Evolutionary conservation across 2,888 invertebrate genomes (phyloP), one percentile per base, ranked within the genome.

Genomic region (Agrilus cyanescens): DNA sequence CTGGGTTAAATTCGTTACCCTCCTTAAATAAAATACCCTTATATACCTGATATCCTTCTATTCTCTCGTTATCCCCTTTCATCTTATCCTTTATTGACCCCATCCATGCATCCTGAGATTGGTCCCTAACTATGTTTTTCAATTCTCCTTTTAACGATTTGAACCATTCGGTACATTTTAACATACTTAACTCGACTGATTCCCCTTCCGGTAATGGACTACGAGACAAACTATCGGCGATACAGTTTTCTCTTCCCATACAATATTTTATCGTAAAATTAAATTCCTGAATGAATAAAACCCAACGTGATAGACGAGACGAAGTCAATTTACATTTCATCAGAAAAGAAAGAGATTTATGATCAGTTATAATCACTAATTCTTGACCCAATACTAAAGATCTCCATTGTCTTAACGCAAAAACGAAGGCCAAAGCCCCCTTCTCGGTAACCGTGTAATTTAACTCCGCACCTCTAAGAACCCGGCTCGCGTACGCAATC

Each of bases 331-430:
- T 32, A 12, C 12, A 12, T 4, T 6, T n/a, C 32, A 32, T 32
- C 4, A 32, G 32, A 32, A 4, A 32, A 25, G 12, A 6, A 2
- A 43, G 32, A 3, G 43, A 31, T 18, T 40, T 40, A 41, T 43
- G 38, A 20, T 43, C 43, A 4, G 38, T 41, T n/a, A 29, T n/a
- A 4, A 32, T 4, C 4, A 32, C 32, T 13, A 32, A 32, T 4
- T 32, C 32, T 6, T 6, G n/a, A 4, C 32, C 32, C 13, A 32
- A 32, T 32, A 32, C 32, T 4, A 32, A 32, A 3, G 32, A 4
- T 4, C 32, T 3, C 32, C 32, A 32, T 32, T 32, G 12, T 32
- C 6, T 32, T 32, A 32, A n/a, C 32, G 32, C 32, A 6, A 32
- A 32, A 32, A 32, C 6, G 6, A 32, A 12, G 4, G 32, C 32